phyloP scores from a whole-genome alignment of 2,113 vertebrate species.

The Hucho hucho region DNA sequence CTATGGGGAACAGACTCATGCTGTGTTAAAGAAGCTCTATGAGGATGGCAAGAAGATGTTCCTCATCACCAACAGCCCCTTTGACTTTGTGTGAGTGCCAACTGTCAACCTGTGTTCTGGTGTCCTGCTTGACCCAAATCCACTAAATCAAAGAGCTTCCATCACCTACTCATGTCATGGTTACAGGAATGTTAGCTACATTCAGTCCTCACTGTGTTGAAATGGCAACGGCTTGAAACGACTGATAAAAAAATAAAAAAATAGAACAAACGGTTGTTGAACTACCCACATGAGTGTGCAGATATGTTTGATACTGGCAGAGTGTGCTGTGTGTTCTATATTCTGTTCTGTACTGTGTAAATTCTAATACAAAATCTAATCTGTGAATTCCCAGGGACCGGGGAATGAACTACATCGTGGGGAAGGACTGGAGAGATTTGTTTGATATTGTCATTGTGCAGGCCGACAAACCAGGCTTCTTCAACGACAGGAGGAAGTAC shows the following conservation, averaged over 20 bases:
- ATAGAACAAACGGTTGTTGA: too few relatives aligned
- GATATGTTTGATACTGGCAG: constrained; percentile 9
- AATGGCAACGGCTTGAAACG: too few relatives aligned
- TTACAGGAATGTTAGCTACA: too few relatives aligned
- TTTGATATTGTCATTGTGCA: constrained; percentile 98
- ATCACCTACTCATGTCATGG: too few relatives aligned
- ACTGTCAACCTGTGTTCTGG: neutral
- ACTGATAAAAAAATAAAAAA: too few relatives aligned
- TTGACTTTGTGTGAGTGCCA: constrained; percentile 93
- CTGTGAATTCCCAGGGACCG: constrained; percentile 77
- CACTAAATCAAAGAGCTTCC: too few relatives aligned
- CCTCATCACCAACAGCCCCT: constrained; percentile 97
- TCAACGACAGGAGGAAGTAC: constrained; percentile 95
- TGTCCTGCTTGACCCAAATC: too few relatives aligned
- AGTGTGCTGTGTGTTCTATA: neutral
- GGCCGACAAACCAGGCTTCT: constrained; percentile 95
- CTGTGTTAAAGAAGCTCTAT: constrained; percentile 89
- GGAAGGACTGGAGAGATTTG: constrained; percentile 95
- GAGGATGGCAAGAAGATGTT: constrained; percentile 97
- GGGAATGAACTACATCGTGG: constrained; percentile 95
- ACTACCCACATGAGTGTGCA: neutral
- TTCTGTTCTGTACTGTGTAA: constrained; percentile 5
- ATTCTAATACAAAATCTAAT: too few relatives aligned
- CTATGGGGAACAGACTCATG: constrained; percentile 91
- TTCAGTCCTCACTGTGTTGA: too few relatives aligned